Evolutionary conservation across 2,888 invertebrate species (phyloP).

Genomic region (Temnothorax rugatulus): DNA sequence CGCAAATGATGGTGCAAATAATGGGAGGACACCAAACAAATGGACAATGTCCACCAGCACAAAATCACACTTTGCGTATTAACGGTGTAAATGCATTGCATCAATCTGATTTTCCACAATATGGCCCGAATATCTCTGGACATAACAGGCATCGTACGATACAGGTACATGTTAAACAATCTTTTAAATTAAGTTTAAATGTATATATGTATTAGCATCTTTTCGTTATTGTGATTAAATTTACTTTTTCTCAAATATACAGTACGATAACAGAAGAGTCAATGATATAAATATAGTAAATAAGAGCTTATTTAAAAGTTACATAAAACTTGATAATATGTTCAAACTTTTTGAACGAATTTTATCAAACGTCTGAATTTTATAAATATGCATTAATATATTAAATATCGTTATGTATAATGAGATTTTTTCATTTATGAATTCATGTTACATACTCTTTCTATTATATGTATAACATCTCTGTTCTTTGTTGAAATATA

Average conservation of each 20-base stretch:
- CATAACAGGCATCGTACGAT: constrained; percentile 79
- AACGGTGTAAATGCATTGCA: constrained; percentile 76
- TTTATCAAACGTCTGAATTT: not conserved
- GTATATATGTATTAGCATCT: not conserved
- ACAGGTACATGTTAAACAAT: constrained; percentile 78
- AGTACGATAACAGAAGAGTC: not conserved
- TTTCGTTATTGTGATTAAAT: not conserved
- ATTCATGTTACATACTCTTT: not conserved
- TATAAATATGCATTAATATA: not conserved
- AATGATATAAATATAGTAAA: not conserved
- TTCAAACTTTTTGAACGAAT: not conserved
- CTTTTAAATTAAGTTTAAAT: constrained; percentile 14
- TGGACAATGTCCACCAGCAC: constrained; percentile 79
- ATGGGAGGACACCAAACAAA: constrained; percentile 81
- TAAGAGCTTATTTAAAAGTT: not conserved
- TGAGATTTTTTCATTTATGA: constrained; percentile 9
- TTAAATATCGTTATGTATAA: constrained; percentile 2
- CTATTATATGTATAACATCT: not conserved
- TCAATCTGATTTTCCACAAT: constrained; percentile 78
- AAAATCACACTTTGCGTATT: constrained; percentile 76
- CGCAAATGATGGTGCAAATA: constrained; percentile 84
- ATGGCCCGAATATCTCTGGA: constrained; percentile 75
- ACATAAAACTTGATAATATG: not conserved
- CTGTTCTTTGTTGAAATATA: constrained; percentile 39
- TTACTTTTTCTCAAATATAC: not conserved